Evolutionary conservation across 2,113 vertebrate species (phyloP).

Genomic region (Corythoichthys haematopterus): DNA sequence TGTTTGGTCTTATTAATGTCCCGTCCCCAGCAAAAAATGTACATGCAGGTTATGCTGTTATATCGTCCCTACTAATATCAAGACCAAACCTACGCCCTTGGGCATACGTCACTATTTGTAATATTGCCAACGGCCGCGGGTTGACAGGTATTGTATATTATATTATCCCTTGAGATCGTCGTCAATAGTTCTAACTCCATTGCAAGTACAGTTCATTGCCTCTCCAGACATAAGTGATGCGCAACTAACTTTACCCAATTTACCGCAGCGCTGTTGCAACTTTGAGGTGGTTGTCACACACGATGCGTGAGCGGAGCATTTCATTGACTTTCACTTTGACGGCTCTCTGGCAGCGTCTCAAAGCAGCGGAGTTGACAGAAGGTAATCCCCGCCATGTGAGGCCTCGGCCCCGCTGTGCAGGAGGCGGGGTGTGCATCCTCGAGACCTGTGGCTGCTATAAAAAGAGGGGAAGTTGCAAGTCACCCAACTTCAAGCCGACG

Average conservation of each 20-base stretch:
- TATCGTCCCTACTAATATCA: too few species aligned
- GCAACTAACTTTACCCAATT: background rate
- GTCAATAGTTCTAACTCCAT: too few species aligned
- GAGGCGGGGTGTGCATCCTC: conserved; percentile 93
- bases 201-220: too few species aligned
- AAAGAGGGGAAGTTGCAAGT: conserved; percentile 72
- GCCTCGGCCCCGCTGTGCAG: conserved; percentile 78
- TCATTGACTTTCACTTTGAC: background rate
- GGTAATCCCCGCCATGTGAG: conserved; percentile 90
- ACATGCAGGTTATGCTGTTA: too few species aligned
- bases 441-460: conserved; percentile 86
- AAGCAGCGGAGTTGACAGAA: conserved; percentile 61
- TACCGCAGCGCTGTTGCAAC: background rate
- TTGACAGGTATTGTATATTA: too few species aligned
- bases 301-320: background rate
- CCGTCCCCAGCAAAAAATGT: too few species aligned
- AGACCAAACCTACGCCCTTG: too few species aligned
- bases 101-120: too few species aligned
- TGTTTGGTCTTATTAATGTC: too few species aligned
- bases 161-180: too few species aligned
- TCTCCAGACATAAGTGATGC: background rate
- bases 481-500: conserved; percentile 65
- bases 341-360: conserved; percentile 37
- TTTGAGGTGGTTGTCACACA: background rate
- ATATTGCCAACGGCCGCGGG: too few species aligned